Evolutionary conservation across 2,797 vertebrate genomes (phyloP).

Genomic region (Telmatherina bonti): DNA sequence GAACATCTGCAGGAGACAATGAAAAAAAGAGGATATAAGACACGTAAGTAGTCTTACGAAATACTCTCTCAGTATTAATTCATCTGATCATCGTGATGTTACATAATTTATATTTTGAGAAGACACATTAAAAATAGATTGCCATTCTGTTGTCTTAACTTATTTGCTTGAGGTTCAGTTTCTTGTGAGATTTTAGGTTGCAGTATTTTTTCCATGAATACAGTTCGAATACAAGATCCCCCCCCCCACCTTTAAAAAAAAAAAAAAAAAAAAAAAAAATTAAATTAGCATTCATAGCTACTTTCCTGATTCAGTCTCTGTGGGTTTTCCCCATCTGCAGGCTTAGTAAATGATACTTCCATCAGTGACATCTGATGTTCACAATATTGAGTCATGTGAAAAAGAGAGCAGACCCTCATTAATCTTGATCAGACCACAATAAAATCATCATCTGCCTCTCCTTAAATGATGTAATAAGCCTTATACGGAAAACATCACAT

Average conservation of each 20-base stretch:
- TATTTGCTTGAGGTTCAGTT: background rate
- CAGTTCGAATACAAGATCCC: background rate
- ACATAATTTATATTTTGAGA: background rate
- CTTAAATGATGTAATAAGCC: background rate
- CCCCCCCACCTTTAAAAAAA: too few relatives aligned
- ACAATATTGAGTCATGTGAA: background rate
- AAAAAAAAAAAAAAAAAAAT: too few relatives aligned
- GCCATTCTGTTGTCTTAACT: background rate
- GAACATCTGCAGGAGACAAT: slow-evolving; percentile 27
- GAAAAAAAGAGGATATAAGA: background rate
- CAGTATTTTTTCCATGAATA: background rate
- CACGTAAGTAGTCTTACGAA: background rate
- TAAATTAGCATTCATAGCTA: background rate
- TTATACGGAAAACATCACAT: background rate
- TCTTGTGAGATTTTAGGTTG: background rate
- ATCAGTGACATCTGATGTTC: slow-evolving; percentile 11
- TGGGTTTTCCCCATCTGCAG: background rate
- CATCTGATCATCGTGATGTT: background rate
- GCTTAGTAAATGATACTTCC: slow-evolving; percentile 7
- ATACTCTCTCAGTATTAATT: background rate
- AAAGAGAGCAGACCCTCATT: background rate
- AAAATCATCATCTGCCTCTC: background rate
- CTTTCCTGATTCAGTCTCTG: background rate
- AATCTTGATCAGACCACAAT: background rate
- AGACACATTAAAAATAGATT: background rate